These are phyloP conservation scores for Diacarnus erythraeanus DNA, from an alignment of 37 sponge, comb jelly and placozoan species.

Conservation along the genomic window DNA sequence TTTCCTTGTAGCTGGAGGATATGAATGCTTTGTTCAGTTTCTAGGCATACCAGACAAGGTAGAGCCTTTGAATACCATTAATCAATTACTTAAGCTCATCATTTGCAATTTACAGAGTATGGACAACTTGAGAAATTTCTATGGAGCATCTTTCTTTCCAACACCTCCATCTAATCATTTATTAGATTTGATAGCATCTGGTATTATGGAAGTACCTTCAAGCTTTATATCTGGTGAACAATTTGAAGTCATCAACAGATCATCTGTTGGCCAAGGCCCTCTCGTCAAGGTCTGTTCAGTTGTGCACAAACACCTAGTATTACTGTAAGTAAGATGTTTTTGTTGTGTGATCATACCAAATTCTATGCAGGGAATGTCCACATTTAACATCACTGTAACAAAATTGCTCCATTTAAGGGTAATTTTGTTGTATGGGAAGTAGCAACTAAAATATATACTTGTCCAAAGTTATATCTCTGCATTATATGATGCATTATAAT, in stretches of 20 bases:
- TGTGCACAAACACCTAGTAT: too few species aligned
- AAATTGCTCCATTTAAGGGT: too few species aligned
- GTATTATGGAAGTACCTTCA: conserved; percentile 4
- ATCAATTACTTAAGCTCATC: too few species aligned
- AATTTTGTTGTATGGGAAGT: too few species aligned
- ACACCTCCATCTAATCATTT: neutral
- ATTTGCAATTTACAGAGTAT: neutral
- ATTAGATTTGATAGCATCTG: neutral
- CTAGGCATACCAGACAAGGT: conserved; percentile 20
- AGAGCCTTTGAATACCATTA: too few species aligned
- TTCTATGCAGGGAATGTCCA: too few species aligned
- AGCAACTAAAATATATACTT: too few species aligned
- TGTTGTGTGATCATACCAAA: too few species aligned
- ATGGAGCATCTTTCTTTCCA: conserved; percentile 9
- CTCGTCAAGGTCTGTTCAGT: conserved; percentile 35
- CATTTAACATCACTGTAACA: too few species aligned
- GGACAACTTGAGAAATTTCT: neutral
- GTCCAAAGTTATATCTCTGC: too few species aligned
- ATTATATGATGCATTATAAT: neutral
- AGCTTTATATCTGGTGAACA: neutral
- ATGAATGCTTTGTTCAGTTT: conserved; percentile 13
- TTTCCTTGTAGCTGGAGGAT: neutral
- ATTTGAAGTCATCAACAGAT: neutral
- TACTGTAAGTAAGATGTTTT: too few species aligned
- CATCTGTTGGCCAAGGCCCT: conserved; percentile 13